phyloP scores from a whole-genome alignment of 2,888 invertebrate species.

The Agrotis segetum region DNA sequence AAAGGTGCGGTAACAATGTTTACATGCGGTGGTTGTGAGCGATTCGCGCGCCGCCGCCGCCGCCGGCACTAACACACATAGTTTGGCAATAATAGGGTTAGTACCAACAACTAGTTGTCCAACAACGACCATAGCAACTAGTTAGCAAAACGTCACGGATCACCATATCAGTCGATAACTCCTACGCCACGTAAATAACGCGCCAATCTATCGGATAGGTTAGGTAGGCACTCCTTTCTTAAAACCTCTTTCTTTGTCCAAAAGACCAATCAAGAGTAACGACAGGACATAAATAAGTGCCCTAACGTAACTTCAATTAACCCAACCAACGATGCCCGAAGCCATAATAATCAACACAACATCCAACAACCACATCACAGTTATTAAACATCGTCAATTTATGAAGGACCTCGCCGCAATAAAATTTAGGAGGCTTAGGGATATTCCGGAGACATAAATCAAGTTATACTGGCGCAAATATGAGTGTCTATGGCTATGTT shows the following conservation, averaged over 20 bases:
- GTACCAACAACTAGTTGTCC: constrained; percentile 14
- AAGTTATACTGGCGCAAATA: constrained; percentile 65
- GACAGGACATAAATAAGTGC: constrained; percentile 22
- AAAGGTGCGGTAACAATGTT: constrained; percentile 45
- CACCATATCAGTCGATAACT: background rate
- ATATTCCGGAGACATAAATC: constrained; percentile 57
- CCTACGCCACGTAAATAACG: constrained; percentile 3
- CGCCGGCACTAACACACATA: constrained; percentile 10
- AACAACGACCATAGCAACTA: constrained; percentile 17
- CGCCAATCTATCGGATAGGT: background rate
- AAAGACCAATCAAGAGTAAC: constrained; percentile 23
- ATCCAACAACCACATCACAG: constrained; percentile 20
- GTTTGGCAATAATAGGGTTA: constrained; percentile 6
- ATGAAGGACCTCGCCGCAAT: constrained; percentile 47
- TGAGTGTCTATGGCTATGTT: constrained; percentile 78
- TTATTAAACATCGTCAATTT: constrained; percentile 53
- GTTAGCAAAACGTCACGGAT: constrained; percentile 17
- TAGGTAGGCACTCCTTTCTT: background rate
- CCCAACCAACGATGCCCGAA: constrained; percentile 17
- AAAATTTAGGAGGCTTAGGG: constrained; percentile 51
- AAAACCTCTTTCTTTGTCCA: constrained; percentile 9
- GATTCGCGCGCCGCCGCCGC: constrained; percentile 33
- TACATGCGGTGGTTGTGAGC: constrained; percentile 34
- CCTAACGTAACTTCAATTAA: constrained; percentile 37
- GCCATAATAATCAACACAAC: constrained; percentile 41